Evolutionary conservation across 2,888 invertebrate species (phyloP), one percentile per base, ranked within the genome.

Genomic region (Esperia sulphurella): DNA sequence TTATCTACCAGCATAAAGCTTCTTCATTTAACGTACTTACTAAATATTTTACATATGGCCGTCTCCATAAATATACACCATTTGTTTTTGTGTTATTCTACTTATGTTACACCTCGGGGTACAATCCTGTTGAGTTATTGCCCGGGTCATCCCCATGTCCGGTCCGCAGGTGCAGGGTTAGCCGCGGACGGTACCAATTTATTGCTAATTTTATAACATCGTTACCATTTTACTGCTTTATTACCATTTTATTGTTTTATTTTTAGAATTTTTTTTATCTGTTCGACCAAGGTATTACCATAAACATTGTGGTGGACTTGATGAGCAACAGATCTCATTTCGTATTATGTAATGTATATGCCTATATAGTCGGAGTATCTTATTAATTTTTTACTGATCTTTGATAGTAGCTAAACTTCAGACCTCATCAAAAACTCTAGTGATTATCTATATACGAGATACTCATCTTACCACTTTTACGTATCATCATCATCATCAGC

Each of bases 71-170:
- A 37, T 12, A 70, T 72, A 75, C 75, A 73, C 72, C 77, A 78
- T 75, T 76, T 74, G 75, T 77, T 72, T 76, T 78, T 77, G 76
- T 79, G 21, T 75, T 74, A 70, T 74, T 69, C 21, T 21, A 21
- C 3, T 68, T 65, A 64, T 64, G 61, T 61, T 63, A 63, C 63
- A 77, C 85, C 81, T 71, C 65, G 63, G 83, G 87, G 85, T 73
- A 72, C 81, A 76, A 82, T 86, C 81, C 71, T 54, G 79, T 66
- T 86, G 83, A 86, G 71, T 85, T 86, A 87, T 83, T 60, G 69
- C 71, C 59, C 67, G 80, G 80, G 80, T 79, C 80, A 77, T 74
- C 79, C 80, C 73, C 68, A 55, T 60, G 68, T 68, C 70, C 68
- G 59, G 63, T 50, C 67, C 77, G 66, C 85, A 86, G 87, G 86